Base-by-base conservation (phyloP, 35 echinoderm and acorn worm species). In the Lytechinus pictus region DNA sequence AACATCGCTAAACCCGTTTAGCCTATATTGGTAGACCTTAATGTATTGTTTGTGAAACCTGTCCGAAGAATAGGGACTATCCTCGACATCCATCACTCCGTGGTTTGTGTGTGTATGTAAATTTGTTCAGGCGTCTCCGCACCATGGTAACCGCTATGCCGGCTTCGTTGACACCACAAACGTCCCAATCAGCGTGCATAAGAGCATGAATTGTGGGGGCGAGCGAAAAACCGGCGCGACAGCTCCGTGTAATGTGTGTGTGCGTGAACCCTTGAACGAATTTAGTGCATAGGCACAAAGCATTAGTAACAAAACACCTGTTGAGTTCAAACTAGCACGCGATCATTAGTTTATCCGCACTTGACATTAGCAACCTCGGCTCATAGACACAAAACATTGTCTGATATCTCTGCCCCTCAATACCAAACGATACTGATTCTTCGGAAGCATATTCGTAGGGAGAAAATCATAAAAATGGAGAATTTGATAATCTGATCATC, bases 71-170 rank as follows among this genome's bases (percentile, higher is more conserved):
- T 79, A 79, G 2, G 19, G 12, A 24, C 14, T 19, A 79, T 79
- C 66, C 16, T 79, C 88, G 52, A 33, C 88, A 92, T 52, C 13
- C n/a, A 10, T 54, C 27, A 0, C 1, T 27, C 92, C 55, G 9
- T 8, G 2, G 28, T 57, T 16, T 55, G 91, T 92, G 53, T 93
- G 52, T 57, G 9, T 93, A 54, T 93, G 92, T 57, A 57, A 93
- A 93, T 93, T 93, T 93, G 92, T 13, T 93, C 92, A 93, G 14
- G 92, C 92, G 92, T 93, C 92, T 3, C 92, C n/a, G 92, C 92
- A 57, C 55, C 92, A 93, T 93, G 92, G 92, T 27, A 93, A 93
- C 92, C 92, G 14, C n/a, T 55, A 44, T 52, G 52, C 52, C 29
- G 28, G 16, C 88, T 90, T 14, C 28, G 10, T 51, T 53, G 28